Evolutionary conservation across 2,888 invertebrate genomes (phyloP).

Genomic region (Timema cristinae): DNA sequence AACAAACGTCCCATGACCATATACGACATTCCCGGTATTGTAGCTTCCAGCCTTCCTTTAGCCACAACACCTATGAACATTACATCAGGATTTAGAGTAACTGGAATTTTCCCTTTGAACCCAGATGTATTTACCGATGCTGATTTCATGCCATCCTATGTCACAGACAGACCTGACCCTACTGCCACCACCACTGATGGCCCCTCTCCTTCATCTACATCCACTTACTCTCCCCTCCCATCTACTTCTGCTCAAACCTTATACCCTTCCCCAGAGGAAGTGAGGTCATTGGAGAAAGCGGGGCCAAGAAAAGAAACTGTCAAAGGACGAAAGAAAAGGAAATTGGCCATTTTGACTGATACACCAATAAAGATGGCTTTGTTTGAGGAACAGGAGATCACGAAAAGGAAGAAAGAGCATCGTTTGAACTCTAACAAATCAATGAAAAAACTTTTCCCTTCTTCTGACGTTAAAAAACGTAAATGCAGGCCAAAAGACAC

Average conservation of each 20-base stretch:
- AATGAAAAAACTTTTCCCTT: background rate
- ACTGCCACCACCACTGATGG: too few relatives aligned
- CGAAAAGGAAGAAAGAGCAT: background rate
- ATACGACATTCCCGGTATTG: slow-evolving; percentile 15
- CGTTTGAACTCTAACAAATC: background rate
- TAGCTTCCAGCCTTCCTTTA: slow-evolving; percentile 9
- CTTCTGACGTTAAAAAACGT: background rate
- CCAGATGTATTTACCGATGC: slow-evolving; percentile 2
- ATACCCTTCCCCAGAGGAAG: slow-evolving; percentile 14
- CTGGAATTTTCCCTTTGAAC: background rate
- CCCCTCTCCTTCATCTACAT: too few relatives aligned
- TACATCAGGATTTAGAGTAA: slow-evolving; percentile 1
- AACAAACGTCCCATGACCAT: slow-evolving; percentile 14
- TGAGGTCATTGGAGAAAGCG: too few relatives aligned
- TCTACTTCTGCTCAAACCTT: too few relatives aligned
- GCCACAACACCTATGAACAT: slow-evolving; percentile 10
- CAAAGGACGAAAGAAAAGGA: slow-evolving; percentile 14
- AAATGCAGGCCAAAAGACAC: background rate
- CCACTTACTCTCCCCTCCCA: too few relatives aligned
- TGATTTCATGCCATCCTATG: slow-evolving; percentile 8
- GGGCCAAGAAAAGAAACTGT: slow-evolving; percentile 11
- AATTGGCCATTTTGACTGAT: slow-evolving; percentile 14
- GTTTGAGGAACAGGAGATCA: background rate
- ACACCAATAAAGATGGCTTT: slow-evolving; percentile 11
- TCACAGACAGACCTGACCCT: too few relatives aligned